Evolutionary conservation across 2,113 vertebrate species (phyloP), one percentile per base, ranked within the genome.

Genomic region (Malurus cyaneus): DNA sequence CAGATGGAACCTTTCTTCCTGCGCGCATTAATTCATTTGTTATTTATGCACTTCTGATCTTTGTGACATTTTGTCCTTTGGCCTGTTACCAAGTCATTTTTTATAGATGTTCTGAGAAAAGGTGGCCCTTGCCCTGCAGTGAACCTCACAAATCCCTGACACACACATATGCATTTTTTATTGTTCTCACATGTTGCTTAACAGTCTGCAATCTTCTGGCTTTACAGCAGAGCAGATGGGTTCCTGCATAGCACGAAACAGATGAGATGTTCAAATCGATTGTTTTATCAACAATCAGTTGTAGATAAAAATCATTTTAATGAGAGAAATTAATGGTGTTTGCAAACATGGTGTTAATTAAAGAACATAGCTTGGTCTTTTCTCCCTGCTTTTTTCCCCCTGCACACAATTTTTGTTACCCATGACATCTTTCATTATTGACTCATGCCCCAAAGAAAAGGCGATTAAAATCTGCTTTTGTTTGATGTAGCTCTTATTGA

Each of bases 381-480:
- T 96, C 95, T 88, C 49, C 88, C 73, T 86, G 78, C 77, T 69
- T 67, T 62, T 86, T 86, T 77, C 65, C 71, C 92, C 70, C 83
- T 96, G 93, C 97, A 93, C 97, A 97, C 97, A 94, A 97, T 98
- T 98, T 98, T 98, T 98, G 97, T 98, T 98, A 97, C 95, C 96
- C 97, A 86, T 98, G 98, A 98, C 98, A 98, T 98, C 98, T 99
- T 98, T 99, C 98, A 98, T 99, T 99, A 99, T 99, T 99, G 99
- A 99, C 98, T 98, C 97, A 96, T 98, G 98, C 98, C 98, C 98
- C 98, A 97, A 98, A 99, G 98, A 98, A 98, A 98, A 98, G 97
- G 96, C 97, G 98, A 98, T 99, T 98, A 99, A 99, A 98, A 98
- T 98, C 98, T 98, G 98, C 98, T 98, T 98, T 98, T 98, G 98